Evolutionary conservation across 2,888 invertebrate species (phyloP), one percentile per base, ranked within the genome.

Genomic region (Spicauda simplicius): DNA sequence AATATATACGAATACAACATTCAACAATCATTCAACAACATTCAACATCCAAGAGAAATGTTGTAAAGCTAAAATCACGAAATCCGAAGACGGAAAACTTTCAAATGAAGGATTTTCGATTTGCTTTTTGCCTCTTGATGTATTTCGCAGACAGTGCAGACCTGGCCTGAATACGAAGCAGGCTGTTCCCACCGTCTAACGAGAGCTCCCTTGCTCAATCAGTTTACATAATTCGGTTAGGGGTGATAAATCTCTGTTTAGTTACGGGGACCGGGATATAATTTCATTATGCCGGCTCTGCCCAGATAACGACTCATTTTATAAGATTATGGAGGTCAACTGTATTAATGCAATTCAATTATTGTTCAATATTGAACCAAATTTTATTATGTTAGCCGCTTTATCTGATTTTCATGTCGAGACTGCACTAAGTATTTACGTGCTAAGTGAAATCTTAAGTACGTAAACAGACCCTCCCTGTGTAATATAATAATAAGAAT

Each of bases 221-320:
- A 86, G 87, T 85, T 89, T 84, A 82, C 81, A 85, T 90, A 91
- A 91, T 91, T 90, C 83, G 78, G 80, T 90, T 88, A 90, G 86
- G 89, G 90, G 86, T 82, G 81, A 91, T 92, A 93, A 93, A 93
- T 93, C 92, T 87, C 82, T 82, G 88, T 88, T 90, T 87, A 82
- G 80, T 78, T 77, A 77, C 77, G 79, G 85, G 84, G 82, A 78
- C 78, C 73, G 80, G 74, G 81, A 79, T 78, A 83, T 85, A 85
- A 91, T 86, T 86, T 78, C 79, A 88, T 91, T 90, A 88, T 76
- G 73, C 74, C 77, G 82, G 83, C 81, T 77, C 77, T 76, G 80
- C 78, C 78, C 73, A 79, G 78, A 85, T 87, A 88, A 89, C 80
- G 79, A 72, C 73, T 73, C 73, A 74, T 77, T 80, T 85, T 83